These are phyloP conservation scores for Rousettus madagascariensis DNA, from an alignment of 2,797 vertebrate genomes.

Conservation along the genomic window DNA sequence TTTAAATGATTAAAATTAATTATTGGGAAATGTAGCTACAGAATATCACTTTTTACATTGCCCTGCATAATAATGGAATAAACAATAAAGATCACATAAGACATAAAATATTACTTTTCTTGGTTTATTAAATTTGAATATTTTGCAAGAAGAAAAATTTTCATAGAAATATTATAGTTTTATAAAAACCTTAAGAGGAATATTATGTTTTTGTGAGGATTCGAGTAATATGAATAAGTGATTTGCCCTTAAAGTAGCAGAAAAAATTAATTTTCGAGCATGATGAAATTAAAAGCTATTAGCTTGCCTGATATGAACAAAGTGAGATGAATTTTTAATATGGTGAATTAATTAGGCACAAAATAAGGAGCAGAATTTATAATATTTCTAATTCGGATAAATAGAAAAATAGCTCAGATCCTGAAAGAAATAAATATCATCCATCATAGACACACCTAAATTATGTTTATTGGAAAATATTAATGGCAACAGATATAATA, in stretches of 20 bases:
- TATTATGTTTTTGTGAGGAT: slow-evolving; percentile 68
- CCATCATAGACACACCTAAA: slow-evolving; percentile 82
- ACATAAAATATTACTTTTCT: background rate
- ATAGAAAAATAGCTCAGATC: slow-evolving; percentile 82
- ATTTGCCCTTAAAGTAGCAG: slow-evolving; percentile 69
- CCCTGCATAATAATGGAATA: background rate
- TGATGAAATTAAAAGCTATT: slow-evolving; percentile 83
- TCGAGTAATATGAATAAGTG: slow-evolving; percentile 78
- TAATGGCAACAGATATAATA: slow-evolving; percentile 76
- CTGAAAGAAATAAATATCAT: slow-evolving; percentile 86
- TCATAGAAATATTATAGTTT: slow-evolving; percentile 24
- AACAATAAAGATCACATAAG: background rate
- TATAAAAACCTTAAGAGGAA: background rate
- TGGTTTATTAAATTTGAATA: slow-evolving; percentile 25
- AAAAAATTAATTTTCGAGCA: slow-evolving; percentile 80
- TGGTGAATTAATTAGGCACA: slow-evolving; percentile 86
- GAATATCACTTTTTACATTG: background rate
- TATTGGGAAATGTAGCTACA: background rate
- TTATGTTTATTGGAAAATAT: slow-evolving; percentile 84
- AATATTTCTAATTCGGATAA: slow-evolving; percentile 85
- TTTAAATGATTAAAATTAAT: background rate
- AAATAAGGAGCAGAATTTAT: slow-evolving; percentile 83
- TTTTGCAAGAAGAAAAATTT: slow-evolving; percentile 55
- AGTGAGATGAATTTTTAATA: slow-evolving; percentile 87
- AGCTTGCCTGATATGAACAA: slow-evolving; percentile 78